Evolutionary conservation across 2,797 vertebrate genomes (phyloP), one percentile per base, ranked within the genome.

Genomic region (Scyliorhinus canicula): DNA sequence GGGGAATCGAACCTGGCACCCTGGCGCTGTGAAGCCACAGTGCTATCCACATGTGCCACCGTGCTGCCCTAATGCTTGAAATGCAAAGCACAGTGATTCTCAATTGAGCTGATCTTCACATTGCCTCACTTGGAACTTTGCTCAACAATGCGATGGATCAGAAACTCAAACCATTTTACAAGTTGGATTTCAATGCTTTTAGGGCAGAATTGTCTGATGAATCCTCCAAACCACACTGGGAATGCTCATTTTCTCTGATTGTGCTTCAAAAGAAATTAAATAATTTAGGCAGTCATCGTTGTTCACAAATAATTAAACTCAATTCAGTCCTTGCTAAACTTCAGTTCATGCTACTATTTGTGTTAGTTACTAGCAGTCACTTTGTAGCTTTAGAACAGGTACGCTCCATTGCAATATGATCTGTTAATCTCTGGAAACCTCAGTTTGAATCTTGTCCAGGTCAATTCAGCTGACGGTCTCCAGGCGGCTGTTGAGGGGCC

Each of bases 401-500:
- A 82, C 60, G 65, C 21, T 91, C 21, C 12, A 28, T 63, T 91
- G 28, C n/a, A 91, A 63, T 60, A 91, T 35, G 57, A 35, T 60
- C 40, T 65, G 19, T 44, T 44, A 11, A 44, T 12, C 60, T 21
- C 60, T 91, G 88, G 19, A 91, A 60, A 65, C 88, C 44, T 91
- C 26, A 44, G 88, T 44, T 65, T 91, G 88, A 65, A 91, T 65
- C 88, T 44, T 63, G 60, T 65, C 57, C 88, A 91, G 88, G 44
- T 44, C 19, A 63, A 63, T 65, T 2, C 8, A 1, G 8, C 88
- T 91, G 57, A 63, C 24, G 60, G 88, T 91, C 88, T 65, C n/a
- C n/a, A 44, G 88, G 44, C 88, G 44, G 57, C 60, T 91, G 88
- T 44, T 63, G 28, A 44, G n/a, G 57, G 57, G 12, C 21, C n/a